phyloP scores from a whole-genome alignment of 92 coral and sea anemone species.

The Umimayanthus chanpuru region DNA sequence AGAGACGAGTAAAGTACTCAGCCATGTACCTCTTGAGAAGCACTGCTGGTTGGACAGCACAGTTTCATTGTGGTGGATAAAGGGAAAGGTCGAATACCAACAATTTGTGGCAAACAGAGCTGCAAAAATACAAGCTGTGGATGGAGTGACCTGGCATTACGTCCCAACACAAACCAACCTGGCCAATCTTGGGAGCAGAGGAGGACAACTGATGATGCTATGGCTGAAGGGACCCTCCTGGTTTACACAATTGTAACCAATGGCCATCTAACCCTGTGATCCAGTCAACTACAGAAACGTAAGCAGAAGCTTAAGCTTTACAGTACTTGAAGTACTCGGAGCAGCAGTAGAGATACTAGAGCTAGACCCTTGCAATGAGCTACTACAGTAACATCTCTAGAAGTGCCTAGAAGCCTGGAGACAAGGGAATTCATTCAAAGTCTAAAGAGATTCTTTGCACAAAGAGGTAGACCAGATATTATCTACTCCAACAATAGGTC shows the following conservation, averaged over 20 bases:
- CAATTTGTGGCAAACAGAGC: constrained; percentile 47
- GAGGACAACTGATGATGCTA: constrained; percentile 11
- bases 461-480: background rate
- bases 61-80: constrained; percentile 53
- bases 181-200: constrained; percentile 61
- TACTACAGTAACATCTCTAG: too few species aligned
- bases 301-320: constrained; percentile 17
- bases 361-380: too few species aligned
- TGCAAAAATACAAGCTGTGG: constrained; percentile 34
- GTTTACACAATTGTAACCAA: constrained; percentile 27
- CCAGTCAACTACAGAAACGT: constrained; percentile 8
- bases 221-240: constrained; percentile 37
- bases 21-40: constrained; percentile 4
- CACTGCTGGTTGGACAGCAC: constrained; percentile 56
- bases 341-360: constrained; percentile 26
- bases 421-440: background rate
- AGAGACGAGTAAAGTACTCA: constrained; percentile 7
- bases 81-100: constrained; percentile 35
- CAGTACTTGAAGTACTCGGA: background rate
- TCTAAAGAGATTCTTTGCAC: background rate
- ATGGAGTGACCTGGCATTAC: constrained; percentile 45
- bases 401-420: background rate
- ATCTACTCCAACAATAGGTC: background rate
- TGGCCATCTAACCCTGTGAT: constrained; percentile 23
- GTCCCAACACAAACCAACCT: constrained; percentile 48